Percentiles rank a stretch among this genome's conserved stretches.
phyloP scores from a whole-genome alignment of 2,888 invertebrate genomes.

The Amphipyra tragopoginis region DNA sequence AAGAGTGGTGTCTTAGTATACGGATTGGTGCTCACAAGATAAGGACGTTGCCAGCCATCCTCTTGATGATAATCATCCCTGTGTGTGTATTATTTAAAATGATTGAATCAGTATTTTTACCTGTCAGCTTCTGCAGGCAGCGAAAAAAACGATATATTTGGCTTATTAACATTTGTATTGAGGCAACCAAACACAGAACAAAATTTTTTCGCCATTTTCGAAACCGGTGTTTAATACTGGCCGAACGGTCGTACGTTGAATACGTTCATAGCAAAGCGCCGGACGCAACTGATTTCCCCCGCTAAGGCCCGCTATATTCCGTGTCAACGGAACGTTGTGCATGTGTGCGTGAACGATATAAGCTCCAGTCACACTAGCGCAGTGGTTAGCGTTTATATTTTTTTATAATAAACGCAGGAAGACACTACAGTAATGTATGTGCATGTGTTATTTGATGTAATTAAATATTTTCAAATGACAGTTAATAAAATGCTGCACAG shows the following conservation, averaged over 20 bases:
- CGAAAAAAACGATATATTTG: slow-evolving; percentile 43
- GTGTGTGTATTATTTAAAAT: not conserved
- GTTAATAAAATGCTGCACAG: too few relatives aligned
- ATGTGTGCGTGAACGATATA: slow-evolving; percentile 23
- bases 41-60: too few relatives aligned
- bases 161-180: slow-evolving; percentile 32
- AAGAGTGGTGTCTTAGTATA: too few relatives aligned
- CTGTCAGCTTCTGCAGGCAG: slow-evolving; percentile 36
- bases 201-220: slow-evolving; percentile 33
- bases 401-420: too few relatives aligned
- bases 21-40: too few relatives aligned
- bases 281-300: slow-evolving; percentile 31
- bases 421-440: too few relatives aligned
- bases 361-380: not conserved
- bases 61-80: too few relatives aligned
- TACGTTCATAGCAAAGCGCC: slow-evolving; percentile 15
- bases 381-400: too few relatives aligned
- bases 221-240: not conserved
- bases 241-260: not conserved
- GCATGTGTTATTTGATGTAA: too few relatives aligned
- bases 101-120: slow-evolving; percentile 4
- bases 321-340: slow-evolving; percentile 1
- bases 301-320: slow-evolving; percentile 33
- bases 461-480: too few relatives aligned
- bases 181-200: slow-evolving; percentile 32